phyloP scores from a whole-genome alignment of 2,797 vertebrate genomes.

The Margarornis squamiger region DNA sequence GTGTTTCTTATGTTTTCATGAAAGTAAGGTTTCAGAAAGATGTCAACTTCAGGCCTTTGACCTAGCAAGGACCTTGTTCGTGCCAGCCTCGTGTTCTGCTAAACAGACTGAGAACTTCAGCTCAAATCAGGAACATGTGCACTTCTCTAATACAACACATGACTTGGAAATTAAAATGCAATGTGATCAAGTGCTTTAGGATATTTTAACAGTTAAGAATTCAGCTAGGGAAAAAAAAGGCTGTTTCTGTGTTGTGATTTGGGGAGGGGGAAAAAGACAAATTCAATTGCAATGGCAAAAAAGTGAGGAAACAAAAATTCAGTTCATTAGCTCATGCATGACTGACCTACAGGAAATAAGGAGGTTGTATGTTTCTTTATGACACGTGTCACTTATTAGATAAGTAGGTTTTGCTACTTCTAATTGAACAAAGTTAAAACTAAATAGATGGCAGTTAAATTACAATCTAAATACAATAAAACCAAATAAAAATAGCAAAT shows the following conservation, averaged over 20 bases:
- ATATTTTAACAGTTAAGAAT: conserved; percentile 83
- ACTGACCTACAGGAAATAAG: conserved; percentile 78
- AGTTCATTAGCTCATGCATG: conserved; percentile 80
- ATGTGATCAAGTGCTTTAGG: conserved; percentile 77
- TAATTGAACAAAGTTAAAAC: conserved; percentile 81
- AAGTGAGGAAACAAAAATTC: conserved; percentile 85
- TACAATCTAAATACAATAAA: conserved; percentile 89
- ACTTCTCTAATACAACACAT: conserved; percentile 74
- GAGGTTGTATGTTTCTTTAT: conserved; percentile 75
- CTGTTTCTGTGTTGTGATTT: conserved; percentile 62
- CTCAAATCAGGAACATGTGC: conserved; percentile 84
- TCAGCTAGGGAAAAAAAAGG: conserved; percentile 72
- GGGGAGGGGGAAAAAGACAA: conserved; percentile 73
- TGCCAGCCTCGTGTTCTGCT: conserved; percentile 70
- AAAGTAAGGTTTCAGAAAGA: conserved; percentile 77
- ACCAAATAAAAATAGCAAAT: conserved; percentile 87
- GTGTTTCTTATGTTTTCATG: conserved; percentile 68
- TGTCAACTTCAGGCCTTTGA: conserved; percentile 77
- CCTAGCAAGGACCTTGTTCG: conserved; percentile 74
- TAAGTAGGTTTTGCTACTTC: conserved; percentile 80
- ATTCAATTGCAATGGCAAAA: conserved; percentile 91
- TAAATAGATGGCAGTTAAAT: conserved; percentile 90
- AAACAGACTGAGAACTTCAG: conserved; percentile 70
- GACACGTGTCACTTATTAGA: conserved; percentile 80
- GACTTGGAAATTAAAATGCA: conserved; percentile 80